Percentiles rank a stretch among this genome's conserved stretches.
phyloP scores from a whole-genome alignment of 2,113 vertebrate genomes.

The Circaetus cinerascens region DNA sequence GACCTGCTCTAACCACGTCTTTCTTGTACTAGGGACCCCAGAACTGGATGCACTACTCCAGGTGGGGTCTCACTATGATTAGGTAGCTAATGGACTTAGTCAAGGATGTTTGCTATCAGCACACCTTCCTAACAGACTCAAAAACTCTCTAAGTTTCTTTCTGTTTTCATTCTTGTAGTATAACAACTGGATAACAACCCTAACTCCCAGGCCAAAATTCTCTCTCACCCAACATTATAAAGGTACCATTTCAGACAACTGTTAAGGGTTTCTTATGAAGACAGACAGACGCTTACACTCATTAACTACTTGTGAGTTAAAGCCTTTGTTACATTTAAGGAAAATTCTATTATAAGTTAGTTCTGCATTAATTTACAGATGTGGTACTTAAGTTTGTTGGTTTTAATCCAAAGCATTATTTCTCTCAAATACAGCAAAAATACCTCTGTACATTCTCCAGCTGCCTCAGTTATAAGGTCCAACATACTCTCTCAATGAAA shows the following conservation, averaged over 20 bases:
- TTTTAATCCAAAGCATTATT: not conserved
- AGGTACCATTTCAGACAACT: not conserved
- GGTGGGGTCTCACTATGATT: not conserved
- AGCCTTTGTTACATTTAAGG: not conserved
- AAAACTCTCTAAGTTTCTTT: not conserved
- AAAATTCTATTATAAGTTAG: not conserved
- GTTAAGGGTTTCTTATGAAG: not conserved
- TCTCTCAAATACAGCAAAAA: not conserved
- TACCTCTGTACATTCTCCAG: not conserved
- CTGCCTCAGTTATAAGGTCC: not conserved
- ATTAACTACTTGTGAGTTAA: not conserved
- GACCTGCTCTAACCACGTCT: not conserved
- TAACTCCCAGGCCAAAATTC: not conserved
- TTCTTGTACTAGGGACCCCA: not conserved
- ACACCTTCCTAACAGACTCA: not conserved
- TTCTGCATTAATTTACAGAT: not conserved
- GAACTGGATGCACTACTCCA: not conserved
- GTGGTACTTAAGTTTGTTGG: not conserved
- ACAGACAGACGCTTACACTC: not conserved
- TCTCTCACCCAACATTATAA: not conserved
- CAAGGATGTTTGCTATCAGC: not conserved
- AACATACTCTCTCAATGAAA: not conserved
- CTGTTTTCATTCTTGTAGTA: not conserved
- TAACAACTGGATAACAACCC: not conserved
- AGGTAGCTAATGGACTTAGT: not conserved